Evolutionary conservation across 2,888 invertebrate species (phyloP), one percentile per base, ranked within the genome.

Genomic region (Herminia tarsipennalis): DNA sequence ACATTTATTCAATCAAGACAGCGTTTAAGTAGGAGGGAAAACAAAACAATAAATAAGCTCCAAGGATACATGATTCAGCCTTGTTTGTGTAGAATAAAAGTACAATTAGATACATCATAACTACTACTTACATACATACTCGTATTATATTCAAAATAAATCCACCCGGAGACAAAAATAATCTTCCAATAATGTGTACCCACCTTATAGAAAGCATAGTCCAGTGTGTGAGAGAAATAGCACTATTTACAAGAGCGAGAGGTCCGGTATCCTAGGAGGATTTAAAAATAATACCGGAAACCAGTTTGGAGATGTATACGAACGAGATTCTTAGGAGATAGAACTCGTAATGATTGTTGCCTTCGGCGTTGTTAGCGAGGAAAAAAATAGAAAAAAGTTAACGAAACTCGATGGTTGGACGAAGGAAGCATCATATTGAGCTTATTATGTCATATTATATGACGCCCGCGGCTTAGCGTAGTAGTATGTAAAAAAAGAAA

Each of bases 271-370:
- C 50, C 53, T 65, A 52, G 66, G 34, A 54, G 44, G 60, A 60
- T 65, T 66, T 65, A 65, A 67, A 65, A 65, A 65, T 65, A 65
- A 53, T 44, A 30, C 63, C 53, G 59, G 51, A 66, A 64, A 65
- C 65, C 63, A 37, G 65, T 65, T 65, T 52, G 29, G 29, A 24
- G 20, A 24, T 41, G 47, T 41, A 53, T 54, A 18, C 44, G 46
- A 51, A 49, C 59, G 46, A 59, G 66, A 56, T 53, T 38, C 17
- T 37, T 50, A 44, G 38, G 29, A 40, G 65, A 60, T 64, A 48
- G 34, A 39, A 48, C 24, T 44, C 18, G 47, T 45, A 50, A 50
- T 38, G 56, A 46, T 45, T 34, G 34, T 29, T 39, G 33, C 39
- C 29, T 24, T 22, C 3, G 34, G 5, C 18, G 18, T 3, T 9